Evolutionary conservation across 2,797 vertebrate genomes (phyloP).

Genomic region (Sebastes minor): DNA sequence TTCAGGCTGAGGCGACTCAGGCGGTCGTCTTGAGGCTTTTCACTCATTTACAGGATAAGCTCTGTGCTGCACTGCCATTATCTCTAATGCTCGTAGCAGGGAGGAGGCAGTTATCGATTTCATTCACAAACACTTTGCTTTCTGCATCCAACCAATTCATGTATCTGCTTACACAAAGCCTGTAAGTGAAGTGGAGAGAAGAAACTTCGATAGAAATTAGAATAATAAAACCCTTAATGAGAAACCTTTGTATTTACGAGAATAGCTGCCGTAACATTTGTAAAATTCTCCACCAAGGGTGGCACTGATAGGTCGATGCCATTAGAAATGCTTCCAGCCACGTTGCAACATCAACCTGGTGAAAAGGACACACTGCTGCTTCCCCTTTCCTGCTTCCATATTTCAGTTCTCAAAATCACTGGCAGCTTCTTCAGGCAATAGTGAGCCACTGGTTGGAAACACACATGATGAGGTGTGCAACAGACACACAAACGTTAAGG

Average conservation of each 20-base stretch:
- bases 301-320: background rate
- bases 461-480: background rate
- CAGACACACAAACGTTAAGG: background rate
- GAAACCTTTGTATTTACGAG: background rate
- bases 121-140: conserved; percentile 8
- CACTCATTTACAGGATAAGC: conserved; percentile 26
- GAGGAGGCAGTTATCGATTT: conserved; percentile 26
- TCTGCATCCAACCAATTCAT: conserved; percentile 19
- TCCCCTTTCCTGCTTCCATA: conserved; percentile 3
- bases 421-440: background rate
- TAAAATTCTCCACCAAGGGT: background rate
- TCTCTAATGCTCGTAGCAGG: conserved; percentile 19
- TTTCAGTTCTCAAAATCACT: conserved; percentile 4
- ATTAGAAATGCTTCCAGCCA: background rate
- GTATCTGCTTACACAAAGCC: conserved; percentile 16
- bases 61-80: conserved; percentile 22
- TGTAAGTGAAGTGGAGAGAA: background rate
- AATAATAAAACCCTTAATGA: background rate
- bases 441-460: background rate
- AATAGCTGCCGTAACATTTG: background rate
- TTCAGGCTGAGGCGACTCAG: background rate
- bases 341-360: background rate
- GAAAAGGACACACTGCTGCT: background rate
- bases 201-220: background rate
- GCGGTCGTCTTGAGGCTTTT: background rate